Evolutionary conservation across 2,797 vertebrate species (phyloP), one percentile per base, ranked within the genome.

Genomic region (Rhinophrynus dorsalis): DNA sequence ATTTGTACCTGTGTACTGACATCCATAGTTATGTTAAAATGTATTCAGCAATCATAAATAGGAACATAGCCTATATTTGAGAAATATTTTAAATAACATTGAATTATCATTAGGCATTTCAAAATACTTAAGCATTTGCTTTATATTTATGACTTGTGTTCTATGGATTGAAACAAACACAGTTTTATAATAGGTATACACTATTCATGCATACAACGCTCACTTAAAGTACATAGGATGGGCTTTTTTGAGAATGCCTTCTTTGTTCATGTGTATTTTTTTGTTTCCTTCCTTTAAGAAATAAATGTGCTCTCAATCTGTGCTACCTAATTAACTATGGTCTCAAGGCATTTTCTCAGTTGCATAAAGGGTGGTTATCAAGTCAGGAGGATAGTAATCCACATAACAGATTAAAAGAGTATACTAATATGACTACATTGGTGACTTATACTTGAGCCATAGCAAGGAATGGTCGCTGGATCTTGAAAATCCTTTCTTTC

Each of bases 401-500:
- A 83, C 78, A 86, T 78, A 84, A 86, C 86, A 87, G 87, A 83
- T 82, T 81, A 88, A 58, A 18, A 58, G 3, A 21, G 24, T 58
- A 30, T 38, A 76, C 78, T 87, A 89, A 77, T 81, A 81, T 78
- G 84, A 88, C 84, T 91, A 89, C 77, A 84, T 73, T 88, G 85
- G 75, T 85, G 88, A 81, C 81, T 83, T 89, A 89, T 77, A 84
- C 80, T 87, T 74, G 88, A 84, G 86, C 84, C 83, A 89, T 89
- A 90, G 83, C 86, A 85, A 88, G 86, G 88, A 90, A 83, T 82
- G 84, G 88, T 88, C 77, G 83, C 84, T 85, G 84, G 82, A 78
- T 86, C 84, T 78, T 84, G 87, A 77, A 80, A 81, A 86, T 87
- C 85, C 83, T 83, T 89, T 91, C 81, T 90, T 92, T 91, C 88